Conservation (phyloP, 1,140 invertebrate species). For the Amyelois transitella region DNA sequence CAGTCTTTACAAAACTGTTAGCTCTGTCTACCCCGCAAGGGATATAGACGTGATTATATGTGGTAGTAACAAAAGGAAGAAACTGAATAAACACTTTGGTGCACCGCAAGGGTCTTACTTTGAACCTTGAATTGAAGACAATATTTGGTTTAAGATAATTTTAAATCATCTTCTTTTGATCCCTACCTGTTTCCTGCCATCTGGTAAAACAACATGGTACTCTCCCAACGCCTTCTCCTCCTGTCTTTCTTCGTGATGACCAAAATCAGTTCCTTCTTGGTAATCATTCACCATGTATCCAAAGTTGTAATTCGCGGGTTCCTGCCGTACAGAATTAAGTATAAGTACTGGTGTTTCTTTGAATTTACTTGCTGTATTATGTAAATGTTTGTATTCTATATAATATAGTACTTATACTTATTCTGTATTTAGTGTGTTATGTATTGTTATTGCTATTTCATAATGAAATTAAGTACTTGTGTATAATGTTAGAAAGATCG, state of each 20-base stretch:
- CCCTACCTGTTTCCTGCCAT: constrained; percentile 81
- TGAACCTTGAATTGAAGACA: neutral
- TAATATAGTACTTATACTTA: constrained; percentile 25
- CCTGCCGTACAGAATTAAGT: constrained; percentile 44
- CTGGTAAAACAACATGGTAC: constrained; percentile 84
- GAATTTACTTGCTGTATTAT: constrained; percentile 3
- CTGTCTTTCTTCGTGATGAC: constrained; percentile 81
- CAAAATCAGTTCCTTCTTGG: constrained; percentile 80
- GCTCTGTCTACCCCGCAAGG: too few relatives aligned
- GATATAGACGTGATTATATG: too few relatives aligned
- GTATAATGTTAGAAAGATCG: too few relatives aligned
- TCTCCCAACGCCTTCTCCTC: constrained; percentile 80
- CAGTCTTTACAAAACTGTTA: too few relatives aligned
- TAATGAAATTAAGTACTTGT: too few relatives aligned
- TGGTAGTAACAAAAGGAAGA: neutral
- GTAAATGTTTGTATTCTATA: constrained; percentile 6
- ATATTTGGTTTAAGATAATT: too few relatives aligned
- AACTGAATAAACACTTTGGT: neutral
- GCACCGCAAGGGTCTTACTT: neutral
- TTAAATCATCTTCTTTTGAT: neutral
- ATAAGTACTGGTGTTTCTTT: constrained; percentile 28
- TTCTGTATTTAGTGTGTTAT: constrained; percentile 12
- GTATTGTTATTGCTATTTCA: too few relatives aligned
- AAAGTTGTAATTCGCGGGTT: constrained; percentile 83
- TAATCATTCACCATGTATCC: constrained; percentile 83